These are phyloP conservation scores for Tyrannus savana DNA, from an alignment of 2,113 vertebrate species.

Conservation along the genomic window DNA sequence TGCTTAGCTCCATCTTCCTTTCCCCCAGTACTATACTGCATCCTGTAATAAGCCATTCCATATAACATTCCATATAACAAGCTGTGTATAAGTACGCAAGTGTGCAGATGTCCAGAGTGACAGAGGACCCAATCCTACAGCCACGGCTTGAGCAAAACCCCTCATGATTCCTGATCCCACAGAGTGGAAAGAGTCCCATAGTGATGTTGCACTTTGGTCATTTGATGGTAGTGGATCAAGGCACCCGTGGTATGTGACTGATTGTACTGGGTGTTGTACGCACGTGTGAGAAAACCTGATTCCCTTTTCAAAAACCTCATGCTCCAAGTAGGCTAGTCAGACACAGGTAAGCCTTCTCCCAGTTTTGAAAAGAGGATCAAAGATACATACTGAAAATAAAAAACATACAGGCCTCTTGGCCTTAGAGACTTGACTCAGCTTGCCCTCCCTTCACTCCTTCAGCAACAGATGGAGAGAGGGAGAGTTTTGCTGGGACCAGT, in stretches of 20 bases:
- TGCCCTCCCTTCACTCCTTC: background rate
- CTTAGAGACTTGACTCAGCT: background rate
- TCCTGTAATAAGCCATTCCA: background rate
- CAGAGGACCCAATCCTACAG: background rate
- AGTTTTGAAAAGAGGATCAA: background rate
- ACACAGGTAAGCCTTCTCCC: background rate
- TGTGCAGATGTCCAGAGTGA: accelerated
- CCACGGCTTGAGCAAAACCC: background rate
- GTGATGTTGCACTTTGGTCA: background rate
- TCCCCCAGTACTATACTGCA: accelerated
- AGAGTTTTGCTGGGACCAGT: background rate
- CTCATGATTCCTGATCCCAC: background rate
- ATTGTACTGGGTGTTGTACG: background rate
- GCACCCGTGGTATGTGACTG: accelerated
- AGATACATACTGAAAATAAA: background rate
- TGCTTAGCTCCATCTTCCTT: background rate
- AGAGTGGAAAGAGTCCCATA: background rate
- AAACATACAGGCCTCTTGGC: background rate
- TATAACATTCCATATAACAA: background rate
- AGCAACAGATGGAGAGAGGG: background rate
- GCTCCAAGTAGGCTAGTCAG: background rate
- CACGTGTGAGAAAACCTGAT: background rate
- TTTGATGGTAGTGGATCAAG: background rate
- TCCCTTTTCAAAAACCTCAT: background rate
- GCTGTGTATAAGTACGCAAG: accelerated